Evolutionary conservation across 1,140 invertebrate species (phyloP), one percentile per base, ranked within the genome.

Genomic region (Atopsyche davidsoni): DNA sequence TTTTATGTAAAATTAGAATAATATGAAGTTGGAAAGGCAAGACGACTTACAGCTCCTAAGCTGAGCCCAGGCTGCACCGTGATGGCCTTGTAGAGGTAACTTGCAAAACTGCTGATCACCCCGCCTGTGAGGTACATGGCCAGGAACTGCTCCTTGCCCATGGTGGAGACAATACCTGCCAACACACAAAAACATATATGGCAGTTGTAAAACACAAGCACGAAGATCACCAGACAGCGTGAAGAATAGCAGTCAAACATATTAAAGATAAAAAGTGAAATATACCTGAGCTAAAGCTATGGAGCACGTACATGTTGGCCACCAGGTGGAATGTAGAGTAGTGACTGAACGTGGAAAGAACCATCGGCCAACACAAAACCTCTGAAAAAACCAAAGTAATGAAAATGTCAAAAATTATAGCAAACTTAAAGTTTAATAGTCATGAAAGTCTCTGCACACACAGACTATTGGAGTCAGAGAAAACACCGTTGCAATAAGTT

Each of bases 301-400:
- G 86, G 16, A 98, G 69, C 16, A 96, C 94, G 75, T 91, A 96
- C 95, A 98, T 98, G 71, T 98, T 98, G 25, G 85, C 80, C 60
- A 80, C 79, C 39, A 98, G 76, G 74, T 98, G 96, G 35, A 93
- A 70, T 23, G 80, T 63, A 7, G 86, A 90, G 62, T 87, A 85
- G 67, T 98, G 96, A 62, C 93, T 97, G 68, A 98, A 98, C 39
- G 85, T 88, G 7, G 89, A 93, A 1, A 97, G 69, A 13, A 97
- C 61, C 91, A 96, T 93, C 16, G 94, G 89, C 70, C 81, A 80
- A 68, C 85, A 93, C 43, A 83, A 70, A 56, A 75, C 75, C 64
- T 75, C 86, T 89, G 61, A 24, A 77, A 74, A 48, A 36, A 59
- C n/a, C n/a, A n/a, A n/a, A n/a, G n/a, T 50, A 59, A 54, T 50